A percentile compares a stretch with the other conserved stretches of the same genome.
phyloP scores from a whole-genome alignment of 2,113 vertebrate species.

The Microcebus jonahi region DNA sequence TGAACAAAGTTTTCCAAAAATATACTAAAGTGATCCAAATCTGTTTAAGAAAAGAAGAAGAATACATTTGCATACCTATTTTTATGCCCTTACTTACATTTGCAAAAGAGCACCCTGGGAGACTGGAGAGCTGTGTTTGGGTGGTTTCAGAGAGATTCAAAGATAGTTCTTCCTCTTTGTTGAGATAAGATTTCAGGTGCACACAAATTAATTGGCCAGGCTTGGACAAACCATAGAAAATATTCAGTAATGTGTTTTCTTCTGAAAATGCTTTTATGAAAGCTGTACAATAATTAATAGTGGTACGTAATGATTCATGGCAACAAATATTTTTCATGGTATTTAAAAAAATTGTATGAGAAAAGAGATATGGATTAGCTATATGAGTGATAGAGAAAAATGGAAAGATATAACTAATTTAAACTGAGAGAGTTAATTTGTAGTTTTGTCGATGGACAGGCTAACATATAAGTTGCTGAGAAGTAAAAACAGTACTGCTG shows the following conservation, averaged over 20 bases:
- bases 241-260: conserved; percentile 8
- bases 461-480: not conserved
- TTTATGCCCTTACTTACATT: not conserved
- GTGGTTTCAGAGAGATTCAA: not conserved
- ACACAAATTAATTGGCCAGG: not conserved
- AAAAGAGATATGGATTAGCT: not conserved
- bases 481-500: not conserved
- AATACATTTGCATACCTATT: conserved; percentile 47
- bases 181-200: not conserved
- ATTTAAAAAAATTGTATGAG: not conserved
- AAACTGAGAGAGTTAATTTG: conserved; percentile 12
- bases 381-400: not conserved
- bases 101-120: not conserved
- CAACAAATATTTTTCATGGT: not conserved
- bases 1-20: conserved; percentile 89
- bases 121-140: not conserved
- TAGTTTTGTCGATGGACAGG: not conserved
- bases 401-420: not conserved
- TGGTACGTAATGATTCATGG: not conserved
- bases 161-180: not conserved
- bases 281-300: not conserved
- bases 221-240: not conserved
- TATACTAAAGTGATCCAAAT: conserved; percentile 84
- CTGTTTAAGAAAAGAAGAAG: conserved; percentile 70
- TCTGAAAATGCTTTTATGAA: not conserved